Conservation (phyloP, 2,797 vertebrate genomes). For the Bovichtus variegatus region DNA sequence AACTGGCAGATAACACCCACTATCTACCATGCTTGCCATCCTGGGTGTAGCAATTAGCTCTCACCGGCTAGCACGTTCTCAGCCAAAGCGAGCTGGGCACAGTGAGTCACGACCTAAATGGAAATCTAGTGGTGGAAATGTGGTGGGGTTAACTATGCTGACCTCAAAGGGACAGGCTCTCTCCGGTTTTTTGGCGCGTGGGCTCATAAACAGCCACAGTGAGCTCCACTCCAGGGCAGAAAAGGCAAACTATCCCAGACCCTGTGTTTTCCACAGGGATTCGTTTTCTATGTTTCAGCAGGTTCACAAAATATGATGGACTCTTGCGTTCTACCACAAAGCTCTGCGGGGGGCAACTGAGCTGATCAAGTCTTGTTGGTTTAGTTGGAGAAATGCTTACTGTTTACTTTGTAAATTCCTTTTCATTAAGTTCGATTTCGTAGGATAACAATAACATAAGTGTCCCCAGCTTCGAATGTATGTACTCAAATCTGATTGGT, state of each 20-base stretch:
- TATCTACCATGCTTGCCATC: slow-evolving; percentile 46
- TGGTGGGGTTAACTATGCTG: slow-evolving; percentile 72
- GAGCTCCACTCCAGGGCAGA: slow-evolving; percentile 51
- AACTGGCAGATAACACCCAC: slow-evolving; percentile 55
- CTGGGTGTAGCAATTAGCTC: slow-evolving; percentile 69
- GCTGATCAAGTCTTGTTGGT: slow-evolving; percentile 9
- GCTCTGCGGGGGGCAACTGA: slow-evolving; percentile 3
- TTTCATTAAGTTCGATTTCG: not conserved
- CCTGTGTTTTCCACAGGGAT: slow-evolving; percentile 42
- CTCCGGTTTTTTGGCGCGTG: slow-evolving; percentile 45
- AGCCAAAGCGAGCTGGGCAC: slow-evolving; percentile 30
- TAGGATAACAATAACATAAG: not conserved
- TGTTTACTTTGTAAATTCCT: not conserved
- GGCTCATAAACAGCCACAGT: slow-evolving; percentile 58
- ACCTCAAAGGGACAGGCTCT: slow-evolving; percentile 70
- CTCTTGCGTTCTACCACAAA: slow-evolving; percentile 22
- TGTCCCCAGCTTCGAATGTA: too few species aligned
- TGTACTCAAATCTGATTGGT: too few species aligned
- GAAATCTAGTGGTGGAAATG: slow-evolving; percentile 68
- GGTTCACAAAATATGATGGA: slow-evolving; percentile 36
- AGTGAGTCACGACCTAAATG: slow-evolving; percentile 77
- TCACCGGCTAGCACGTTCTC: slow-evolving; percentile 59
- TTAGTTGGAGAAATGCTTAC: not conserved
- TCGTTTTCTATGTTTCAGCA: slow-evolving; percentile 49
- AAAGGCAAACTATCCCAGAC: slow-evolving; percentile 59